These are phyloP conservation scores for Cinara cedri DNA, from an alignment of 2,888 invertebrate species.

Conservation along the genomic window DNA sequence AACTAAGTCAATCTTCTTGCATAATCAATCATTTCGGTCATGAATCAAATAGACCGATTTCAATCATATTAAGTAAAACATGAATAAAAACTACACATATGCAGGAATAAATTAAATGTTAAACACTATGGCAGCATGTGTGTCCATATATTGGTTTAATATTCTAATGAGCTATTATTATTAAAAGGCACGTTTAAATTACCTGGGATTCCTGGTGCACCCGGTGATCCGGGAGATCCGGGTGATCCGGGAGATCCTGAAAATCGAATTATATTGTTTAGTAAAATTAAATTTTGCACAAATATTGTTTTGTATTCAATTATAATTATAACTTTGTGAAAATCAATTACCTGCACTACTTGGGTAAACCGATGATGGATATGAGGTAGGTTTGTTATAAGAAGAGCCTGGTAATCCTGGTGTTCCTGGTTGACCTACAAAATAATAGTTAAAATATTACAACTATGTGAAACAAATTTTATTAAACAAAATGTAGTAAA, in stretches of 20 bases:
- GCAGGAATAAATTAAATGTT: no score
- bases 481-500: not conserved
- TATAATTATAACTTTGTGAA: not conserved
- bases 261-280: not conserved
- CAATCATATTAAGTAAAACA: no score
- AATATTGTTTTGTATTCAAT: no score
- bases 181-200: conserved; percentile 59
- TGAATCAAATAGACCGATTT: no score
- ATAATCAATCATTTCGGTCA: no score
- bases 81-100: no score
- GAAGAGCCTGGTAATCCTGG: conserved; percentile 55
- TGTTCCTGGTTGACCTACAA: conserved; percentile 54
- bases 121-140: no score
- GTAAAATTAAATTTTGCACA: no score
- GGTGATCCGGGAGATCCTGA: conserved; percentile 14
- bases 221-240: conserved; percentile 56
- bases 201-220: conserved; percentile 57
- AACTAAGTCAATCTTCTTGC: no score
- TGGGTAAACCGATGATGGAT: no score
- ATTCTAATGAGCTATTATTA: conserved; percentile 62
- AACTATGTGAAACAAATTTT: not conserved
- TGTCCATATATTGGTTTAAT: no score
- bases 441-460: conserved; percentile 47
- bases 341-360: not conserved
- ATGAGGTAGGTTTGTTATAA: no score